Percentiles rank a stretch among this genome's conserved stretches.
Evolutionary conservation across 2,797 vertebrate genomes (phyloP).

Genomic region (Cynopterus sphinx): DNA sequence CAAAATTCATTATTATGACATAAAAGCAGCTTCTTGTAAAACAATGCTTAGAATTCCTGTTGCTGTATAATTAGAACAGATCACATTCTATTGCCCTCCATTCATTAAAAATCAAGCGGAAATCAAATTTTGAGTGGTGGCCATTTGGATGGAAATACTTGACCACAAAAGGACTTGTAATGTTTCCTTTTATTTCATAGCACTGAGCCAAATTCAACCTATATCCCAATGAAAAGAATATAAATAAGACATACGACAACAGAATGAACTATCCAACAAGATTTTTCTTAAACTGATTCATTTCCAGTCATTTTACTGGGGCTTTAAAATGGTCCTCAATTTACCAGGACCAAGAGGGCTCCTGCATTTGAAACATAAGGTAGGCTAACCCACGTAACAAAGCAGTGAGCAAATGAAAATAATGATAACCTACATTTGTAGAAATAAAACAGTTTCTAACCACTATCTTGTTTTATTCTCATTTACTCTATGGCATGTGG

Average conservation of each 20-base stretch:
- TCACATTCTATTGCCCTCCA: neutral
- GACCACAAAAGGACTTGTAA: neutral
- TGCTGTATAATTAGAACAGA: neutral
- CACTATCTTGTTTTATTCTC: neutral
- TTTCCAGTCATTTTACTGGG: neutral
- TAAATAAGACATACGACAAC: slow-evolving; percentile 10
- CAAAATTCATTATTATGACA: slow-evolving; percentile 40
- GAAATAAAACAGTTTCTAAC: neutral
- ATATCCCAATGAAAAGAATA: neutral
- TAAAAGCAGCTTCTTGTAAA: slow-evolving; percentile 43
- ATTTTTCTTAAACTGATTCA: neutral
- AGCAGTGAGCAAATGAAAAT: neutral
- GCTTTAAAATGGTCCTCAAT: neutral
- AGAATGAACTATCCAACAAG: neutral
- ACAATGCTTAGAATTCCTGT: slow-evolving; percentile 1
- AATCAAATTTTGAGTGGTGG: slow-evolving; percentile 11
- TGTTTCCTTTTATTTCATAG: neutral
- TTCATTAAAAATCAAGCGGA: slow-evolving; percentile 33
- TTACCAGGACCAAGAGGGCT: neutral
- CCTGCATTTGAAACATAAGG: neutral
- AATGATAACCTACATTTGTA: neutral
- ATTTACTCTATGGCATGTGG: neutral
- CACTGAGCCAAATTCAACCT: neutral
- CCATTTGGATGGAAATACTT: slow-evolving; percentile 20
- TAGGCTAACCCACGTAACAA: neutral